Evolutionary conservation across 1,140 invertebrate species (phyloP), one percentile per base, ranked within the genome.

Genomic region (Callitettix versicolor): DNA sequence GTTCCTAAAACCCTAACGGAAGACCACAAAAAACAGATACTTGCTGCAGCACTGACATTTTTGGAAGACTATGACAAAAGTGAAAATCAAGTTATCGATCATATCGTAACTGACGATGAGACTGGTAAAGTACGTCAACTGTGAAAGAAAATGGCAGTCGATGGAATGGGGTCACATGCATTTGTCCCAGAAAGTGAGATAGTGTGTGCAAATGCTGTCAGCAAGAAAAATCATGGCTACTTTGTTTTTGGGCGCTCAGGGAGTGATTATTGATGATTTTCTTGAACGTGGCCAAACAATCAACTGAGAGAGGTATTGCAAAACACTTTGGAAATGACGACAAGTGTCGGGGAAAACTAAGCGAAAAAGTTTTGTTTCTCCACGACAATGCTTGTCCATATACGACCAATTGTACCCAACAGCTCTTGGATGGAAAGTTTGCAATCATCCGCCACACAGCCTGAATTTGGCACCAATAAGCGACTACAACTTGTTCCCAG

Each of bases 201-300:
- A 52, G 21, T 52, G 30, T 24, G 3, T 30, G 30, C 18, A 21
- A 34, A 40, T 11, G 15, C 15, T 52, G 43, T 61, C 63, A 24
- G 54, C 54, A 2, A 44, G 47, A 38, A 67, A 65, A 42, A 42
- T 67, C 33, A 58, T 66, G 26, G 55, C 58, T 17, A 58, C 57
- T 14, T 53, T 65, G 17, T 65, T 65, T 61, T 67, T 59, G 61
- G 60, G 62, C 38, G 15, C 34, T 30, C 18, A 53, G 41, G 60
- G 62, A 41, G 42, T 63, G 36, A 44, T 65, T 36, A 17, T 60
- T 20, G 44, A 56, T 40, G 56, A 63, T 44, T 61, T 63, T 55
- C 46, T 64, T 17, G 47, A 52, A 18, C 41, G 57, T 14, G 38
- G 17, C 38, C 12, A 40, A 40, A 40, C 38, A 40, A 40, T 40